Conservation (phyloP, 2,113 vertebrate species). For the Pogona vitticeps region DNA sequence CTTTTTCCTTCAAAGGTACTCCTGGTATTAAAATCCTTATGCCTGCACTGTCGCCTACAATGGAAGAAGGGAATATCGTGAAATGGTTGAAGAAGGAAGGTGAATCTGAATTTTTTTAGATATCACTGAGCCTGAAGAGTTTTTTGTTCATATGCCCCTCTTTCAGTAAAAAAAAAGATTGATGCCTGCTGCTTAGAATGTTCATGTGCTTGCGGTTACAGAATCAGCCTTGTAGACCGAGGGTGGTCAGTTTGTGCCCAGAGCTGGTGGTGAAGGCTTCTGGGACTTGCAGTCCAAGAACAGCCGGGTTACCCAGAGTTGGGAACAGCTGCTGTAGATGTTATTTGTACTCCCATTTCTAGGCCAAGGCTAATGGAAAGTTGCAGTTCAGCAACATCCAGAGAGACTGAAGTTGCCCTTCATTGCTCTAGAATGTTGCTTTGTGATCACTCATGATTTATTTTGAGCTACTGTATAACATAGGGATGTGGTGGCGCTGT, state of each 20-base stretch:
- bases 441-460: neutral
- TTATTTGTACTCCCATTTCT: too few species aligned
- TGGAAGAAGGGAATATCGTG: conserved; percentile 95
- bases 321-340: too few species aligned
- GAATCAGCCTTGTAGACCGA: neutral
- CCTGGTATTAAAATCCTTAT: conserved; percentile 88
- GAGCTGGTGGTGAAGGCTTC: too few species aligned
- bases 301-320: too few species aligned
- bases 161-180: neutral
- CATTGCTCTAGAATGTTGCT: neutral
- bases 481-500: neutral
- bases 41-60: conserved; percentile 97
- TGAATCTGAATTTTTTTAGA: conserved; percentile 59
- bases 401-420: too few species aligned
- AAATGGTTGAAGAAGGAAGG: conserved; percentile 99
- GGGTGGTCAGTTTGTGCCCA: too few species aligned
- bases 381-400: too few species aligned
- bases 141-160: neutral
- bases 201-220: neutral
- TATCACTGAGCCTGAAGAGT: neutral
- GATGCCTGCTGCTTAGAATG: neutral
- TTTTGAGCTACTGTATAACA: neutral
- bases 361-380: too few species aligned
- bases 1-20: conserved; percentile 75
- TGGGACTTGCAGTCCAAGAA: too few species aligned